Evolutionary conservation across 2,888 invertebrate genomes (phyloP).

Genomic region (Temnothorax rugatulus): DNA sequence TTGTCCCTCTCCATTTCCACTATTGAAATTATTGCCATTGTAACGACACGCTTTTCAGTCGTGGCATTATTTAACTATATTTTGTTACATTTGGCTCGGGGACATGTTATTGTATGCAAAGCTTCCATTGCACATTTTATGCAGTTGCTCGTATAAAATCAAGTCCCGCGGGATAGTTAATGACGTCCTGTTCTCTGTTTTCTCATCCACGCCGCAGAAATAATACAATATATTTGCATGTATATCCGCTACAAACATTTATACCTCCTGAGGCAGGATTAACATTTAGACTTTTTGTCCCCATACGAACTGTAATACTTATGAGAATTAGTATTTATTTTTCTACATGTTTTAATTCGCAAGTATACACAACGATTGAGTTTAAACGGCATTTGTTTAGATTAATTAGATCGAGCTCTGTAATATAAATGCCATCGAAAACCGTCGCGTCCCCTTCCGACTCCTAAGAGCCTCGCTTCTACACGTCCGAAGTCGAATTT

Average conservation of each 20-base stretch:
- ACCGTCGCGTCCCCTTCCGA: background rate
- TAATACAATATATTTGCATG: constrained; percentile 42
- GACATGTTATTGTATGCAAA: constrained; percentile 13
- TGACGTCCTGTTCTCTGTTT: constrained; percentile 44
- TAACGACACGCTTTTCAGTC: constrained; percentile 23
- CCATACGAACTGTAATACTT: background rate
- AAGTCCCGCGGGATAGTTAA: constrained; percentile 31
- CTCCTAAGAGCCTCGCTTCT: background rate
- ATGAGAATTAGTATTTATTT: constrained; percentile 20
- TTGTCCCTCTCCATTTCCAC: background rate
- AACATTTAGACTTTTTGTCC: constrained; percentile 4
- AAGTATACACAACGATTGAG: background rate
- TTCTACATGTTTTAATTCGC: constrained; percentile 11
- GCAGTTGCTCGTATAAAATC: constrained; percentile 41
- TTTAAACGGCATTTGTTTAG: background rate
- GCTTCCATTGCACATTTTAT: constrained; percentile 38
- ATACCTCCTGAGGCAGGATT: background rate
- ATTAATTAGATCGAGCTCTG: background rate
- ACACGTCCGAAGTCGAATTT: background rate
- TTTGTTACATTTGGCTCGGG: constrained; percentile 32
- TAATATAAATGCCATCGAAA: constrained; percentile 11
- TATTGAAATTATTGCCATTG: constrained; percentile 39
- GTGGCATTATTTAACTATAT: constrained; percentile 34
- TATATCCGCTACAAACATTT: constrained; percentile 14
- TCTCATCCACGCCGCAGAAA: background rate